Evolutionary conservation across 2,888 invertebrate species (phyloP), one percentile per base, ranked within the genome.

Genomic region (Homarus gammarus): DNA sequence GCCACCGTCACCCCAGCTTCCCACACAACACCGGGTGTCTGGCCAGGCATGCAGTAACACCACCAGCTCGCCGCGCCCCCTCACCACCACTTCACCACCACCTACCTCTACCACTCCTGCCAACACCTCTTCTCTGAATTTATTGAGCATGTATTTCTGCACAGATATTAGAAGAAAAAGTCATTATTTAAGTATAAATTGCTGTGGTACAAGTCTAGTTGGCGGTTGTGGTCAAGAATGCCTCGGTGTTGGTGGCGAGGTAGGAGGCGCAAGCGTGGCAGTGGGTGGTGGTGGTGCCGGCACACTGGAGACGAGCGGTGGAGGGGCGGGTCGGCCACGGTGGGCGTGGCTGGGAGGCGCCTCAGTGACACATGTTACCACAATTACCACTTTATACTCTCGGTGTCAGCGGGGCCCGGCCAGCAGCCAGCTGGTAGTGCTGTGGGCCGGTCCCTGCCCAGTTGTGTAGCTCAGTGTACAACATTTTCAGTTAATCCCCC

Each of bases 391-490:
- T 77, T 56, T 78, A 49, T 86, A 77, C 70, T 86, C 85, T 86
- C 40, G 85, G 78, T 86, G 85, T 86, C 31, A 40, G 68, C 70
- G 44, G 85, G 85, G 85, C 31, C 78, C 85, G 77, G 85, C 77
- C 85, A 51, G 78, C 78, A 86, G 78, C 85, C 40, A 44, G 68
- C 72, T 70, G 49, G 70, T 49, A 31, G 44, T 64, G 38, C 77
- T 86, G 85, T 44, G 51, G 77, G 56, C 49, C 77, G 85, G 78
- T 49, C 78, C 85, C 85, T 68, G 64, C 64, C 77, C 27, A 75
- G 61, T 73, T 88, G 84, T 89, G 88, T 89, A 89, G 88, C 84
- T 89, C 88, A 89, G 88, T 89, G 88, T 89, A 90, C 83, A 87
- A 84, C 79, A 73, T 85, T 85, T 89, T 89, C 89, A 85, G 85